Base-by-base conservation (phyloP, 2,888 invertebrate genomes). In the Tipula lateralis region DNA sequence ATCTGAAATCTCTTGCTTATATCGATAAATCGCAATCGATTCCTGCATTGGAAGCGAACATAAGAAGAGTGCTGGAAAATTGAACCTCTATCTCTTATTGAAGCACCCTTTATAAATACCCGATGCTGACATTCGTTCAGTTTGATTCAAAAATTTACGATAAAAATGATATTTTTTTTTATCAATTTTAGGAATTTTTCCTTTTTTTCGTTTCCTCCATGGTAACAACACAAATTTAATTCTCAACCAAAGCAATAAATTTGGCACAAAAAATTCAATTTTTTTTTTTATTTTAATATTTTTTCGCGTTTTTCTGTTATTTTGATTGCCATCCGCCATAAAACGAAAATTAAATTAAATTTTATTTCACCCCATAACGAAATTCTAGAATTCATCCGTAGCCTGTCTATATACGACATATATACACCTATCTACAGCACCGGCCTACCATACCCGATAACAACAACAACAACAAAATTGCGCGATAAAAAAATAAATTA, bases 251-350 rank as follows among this genome's bases (percentile, higher is more conserved):
- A 19, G 66, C 24, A 19, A 66, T 66, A 66, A 66, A 66, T 66
- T 24, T 66, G 44, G 1, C 1, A 19, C 19, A 24, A 66, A 24
- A 66, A 24, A 66, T 66, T 9, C 4, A 7, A 24, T 66, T 66
- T 24, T 44, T 44, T 44, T 44, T n/a, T n/a, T 2, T 36, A 36
- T 36, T n/a, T 32, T 32, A 32, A 32, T 32, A 39, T 66, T 24
- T 66, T 66, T 66, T 66, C 4, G 66, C 66, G 66, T 66, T 66
- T 66, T 9, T 24, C 66, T 66, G 7, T 66, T 66, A 24, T 24
- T 66, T 66, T 66, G 66, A 66, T 24, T 66, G 66, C 66, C 66
- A 66, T 66, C 66, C 66, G 66, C 66, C 24, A 66, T 66, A 66
- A 66, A 66, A 66, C 6, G 66, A 66, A 66, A 66, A 24, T 66